A percentile compares a stretch with the other conserved stretches of the same genome.
These are phyloP conservation scores for Aurelia coerulea DNA, from an alignment of 30 jellyfish, hydroid and myxozoan species.

Conservation along the genomic window DNA sequence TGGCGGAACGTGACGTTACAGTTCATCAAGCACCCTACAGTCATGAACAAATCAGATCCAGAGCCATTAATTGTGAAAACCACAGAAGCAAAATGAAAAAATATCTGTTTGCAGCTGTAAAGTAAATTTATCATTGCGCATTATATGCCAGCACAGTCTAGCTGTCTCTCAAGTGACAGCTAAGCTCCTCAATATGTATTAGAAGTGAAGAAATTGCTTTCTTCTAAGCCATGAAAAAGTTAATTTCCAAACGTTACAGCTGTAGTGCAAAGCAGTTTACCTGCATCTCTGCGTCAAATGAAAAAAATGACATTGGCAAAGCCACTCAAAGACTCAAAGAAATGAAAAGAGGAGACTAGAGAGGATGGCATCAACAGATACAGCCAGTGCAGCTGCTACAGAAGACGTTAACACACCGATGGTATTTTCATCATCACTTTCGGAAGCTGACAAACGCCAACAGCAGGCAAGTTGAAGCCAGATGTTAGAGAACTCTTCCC, in stretches of 20 bases:
- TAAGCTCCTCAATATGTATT: background rate
- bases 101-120: background rate
- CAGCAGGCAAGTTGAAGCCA: background rate
- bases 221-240: background rate
- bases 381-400: too few relatives aligned
- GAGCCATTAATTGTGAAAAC: slow-evolving; percentile 1
- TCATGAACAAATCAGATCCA: background rate
- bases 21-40: too few relatives aligned
- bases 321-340: background rate
- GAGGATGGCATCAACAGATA: background rate
- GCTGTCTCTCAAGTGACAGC: background rate
- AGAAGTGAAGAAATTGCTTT: background rate
- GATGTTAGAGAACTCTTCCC: background rate
- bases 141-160: slow-evolving; percentile 15
- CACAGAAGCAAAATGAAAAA: background rate
- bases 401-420: too few relatives aligned
- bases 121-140: background rate
- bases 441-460: background rate
- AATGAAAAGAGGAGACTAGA: background rate
- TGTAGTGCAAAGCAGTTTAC: background rate
- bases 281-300: background rate
- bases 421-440: too few relatives aligned
- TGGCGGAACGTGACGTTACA: too few relatives aligned
- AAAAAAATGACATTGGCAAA: slow-evolving; percentile 1
- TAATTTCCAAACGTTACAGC: slow-evolving; percentile 6